These are phyloP conservation scores for Sarcophaga subvicina DNA, from an alignment of 2,888 invertebrate genomes.

Conservation along the genomic window DNA sequence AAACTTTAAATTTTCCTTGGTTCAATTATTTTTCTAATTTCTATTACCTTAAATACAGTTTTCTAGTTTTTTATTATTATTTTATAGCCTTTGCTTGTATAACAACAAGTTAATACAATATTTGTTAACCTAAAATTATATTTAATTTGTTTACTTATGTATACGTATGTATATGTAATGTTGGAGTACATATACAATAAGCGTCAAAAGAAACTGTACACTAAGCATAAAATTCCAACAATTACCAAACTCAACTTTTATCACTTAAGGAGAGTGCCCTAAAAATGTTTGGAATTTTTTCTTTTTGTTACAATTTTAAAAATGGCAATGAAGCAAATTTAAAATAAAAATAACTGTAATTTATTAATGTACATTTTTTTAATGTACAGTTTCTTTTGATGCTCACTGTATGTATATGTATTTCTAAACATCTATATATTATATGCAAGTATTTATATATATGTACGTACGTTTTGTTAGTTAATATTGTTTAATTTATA, in stretches of 20 bases:
- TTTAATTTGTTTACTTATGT: conserved; percentile 30
- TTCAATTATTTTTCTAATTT: conserved; percentile 18
- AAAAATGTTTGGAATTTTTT: too few relatives aligned
- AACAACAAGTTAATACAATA: not conserved
- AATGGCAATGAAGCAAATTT: too few relatives aligned
- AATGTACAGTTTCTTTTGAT: too few relatives aligned
- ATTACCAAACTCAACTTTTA: too few relatives aligned
- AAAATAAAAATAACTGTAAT: too few relatives aligned
- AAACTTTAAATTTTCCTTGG: conserved; percentile 10
- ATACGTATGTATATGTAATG: not conserved
- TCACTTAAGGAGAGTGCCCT: too few relatives aligned
- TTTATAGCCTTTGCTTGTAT: conserved; percentile 14
- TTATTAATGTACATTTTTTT: too few relatives aligned
- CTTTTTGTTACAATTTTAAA: too few relatives aligned
- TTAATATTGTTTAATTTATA: conserved; percentile 39
- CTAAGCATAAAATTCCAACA: too few relatives aligned
- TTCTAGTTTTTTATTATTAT: not conserved
- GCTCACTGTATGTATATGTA: not conserved
- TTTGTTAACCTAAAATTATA: conserved; percentile 19
- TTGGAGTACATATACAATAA: not conserved
- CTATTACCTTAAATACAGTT: not conserved
- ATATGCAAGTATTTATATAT: too few relatives aligned
- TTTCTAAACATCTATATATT: conserved; percentile 19
- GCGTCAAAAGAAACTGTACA: too few relatives aligned
- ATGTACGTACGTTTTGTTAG: not conserved